Evolutionary conservation across 2,888 invertebrate species (phyloP).

Genomic region (Acanthosepion esculentum): DNA sequence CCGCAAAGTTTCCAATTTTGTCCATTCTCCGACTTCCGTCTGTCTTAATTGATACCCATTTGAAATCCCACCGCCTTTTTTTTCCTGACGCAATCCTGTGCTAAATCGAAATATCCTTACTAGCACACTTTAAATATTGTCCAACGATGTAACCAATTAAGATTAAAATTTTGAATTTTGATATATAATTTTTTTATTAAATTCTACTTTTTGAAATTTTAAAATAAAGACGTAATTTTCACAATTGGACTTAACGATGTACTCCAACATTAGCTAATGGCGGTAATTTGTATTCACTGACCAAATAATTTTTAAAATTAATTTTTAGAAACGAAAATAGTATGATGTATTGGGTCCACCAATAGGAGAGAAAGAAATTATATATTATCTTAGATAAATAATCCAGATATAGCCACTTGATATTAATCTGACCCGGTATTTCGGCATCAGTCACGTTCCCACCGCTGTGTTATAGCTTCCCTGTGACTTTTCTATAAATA

Average conservation of each 20-base stretch:
- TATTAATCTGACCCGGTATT: no score
- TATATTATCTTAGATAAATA: no score
- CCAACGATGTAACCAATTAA: neutral
- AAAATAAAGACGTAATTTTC: neutral
- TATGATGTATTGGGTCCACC: no score
- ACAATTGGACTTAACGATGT: neutral
- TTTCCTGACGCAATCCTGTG: neutral
- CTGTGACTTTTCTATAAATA: no score
- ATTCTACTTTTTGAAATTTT: neutral
- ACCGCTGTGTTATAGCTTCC: no score
- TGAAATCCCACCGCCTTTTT: neutral
- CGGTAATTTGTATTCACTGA: neutral
- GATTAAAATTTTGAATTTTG: neutral
- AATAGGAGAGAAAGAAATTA: no score
- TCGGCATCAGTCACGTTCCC: no score
- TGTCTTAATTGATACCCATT: neutral
- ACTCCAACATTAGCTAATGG: neutral
- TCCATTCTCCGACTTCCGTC: neutral
- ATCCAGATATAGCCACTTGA: no score
- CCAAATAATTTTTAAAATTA: neutral
- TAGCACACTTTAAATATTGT: neutral
- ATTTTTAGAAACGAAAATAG: neutral
- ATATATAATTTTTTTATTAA: neutral
- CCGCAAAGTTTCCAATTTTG: neutral
- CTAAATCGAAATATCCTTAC: neutral